Evolutionary conservation across 2,888 invertebrate genomes (phyloP).

Genomic region (Idaea biselata): DNA sequence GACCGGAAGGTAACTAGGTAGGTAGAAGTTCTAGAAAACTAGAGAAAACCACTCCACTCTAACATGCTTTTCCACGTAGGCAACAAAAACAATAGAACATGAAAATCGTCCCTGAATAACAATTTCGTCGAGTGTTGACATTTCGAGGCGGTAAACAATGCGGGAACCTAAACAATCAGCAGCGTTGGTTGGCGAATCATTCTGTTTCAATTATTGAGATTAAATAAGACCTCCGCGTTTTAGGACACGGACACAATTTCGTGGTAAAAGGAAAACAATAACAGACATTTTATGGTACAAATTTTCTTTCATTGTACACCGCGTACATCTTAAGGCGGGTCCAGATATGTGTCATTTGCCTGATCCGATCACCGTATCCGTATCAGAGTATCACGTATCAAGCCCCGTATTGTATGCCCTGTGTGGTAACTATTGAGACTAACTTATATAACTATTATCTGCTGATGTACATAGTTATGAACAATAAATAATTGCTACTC

Average conservation of each 20-base stretch:
- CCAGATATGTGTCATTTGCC: too few species aligned
- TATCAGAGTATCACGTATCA: too few species aligned
- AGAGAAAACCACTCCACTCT: not conserved
- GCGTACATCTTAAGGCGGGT: too few species aligned
- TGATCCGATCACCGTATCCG: too few species aligned
- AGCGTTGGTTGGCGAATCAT: not conserved
- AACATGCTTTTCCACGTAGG: not conserved
- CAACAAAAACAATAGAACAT: slow-evolving; percentile 1
- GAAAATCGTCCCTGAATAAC: slow-evolving; percentile 1
- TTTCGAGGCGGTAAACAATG: not conserved
- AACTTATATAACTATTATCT: too few species aligned
- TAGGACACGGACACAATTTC: not conserved
- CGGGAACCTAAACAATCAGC: not conserved
- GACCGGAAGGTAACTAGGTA: not conserved
- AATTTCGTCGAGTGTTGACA: not conserved
- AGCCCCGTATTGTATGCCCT: too few species aligned
- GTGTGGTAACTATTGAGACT: too few species aligned
- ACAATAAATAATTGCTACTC: too few species aligned
- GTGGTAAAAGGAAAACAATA: not conserved
- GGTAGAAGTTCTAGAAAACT: not conserved
- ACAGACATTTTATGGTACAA: too few species aligned
- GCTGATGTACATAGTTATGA: too few species aligned
- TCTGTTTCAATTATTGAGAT: slow-evolving; percentile 1
- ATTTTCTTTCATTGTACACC: too few species aligned
- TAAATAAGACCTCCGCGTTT: not conserved